Evolutionary conservation across 2,888 invertebrate species (phyloP).

Genomic region (Lithophane semibrunnea): DNA sequence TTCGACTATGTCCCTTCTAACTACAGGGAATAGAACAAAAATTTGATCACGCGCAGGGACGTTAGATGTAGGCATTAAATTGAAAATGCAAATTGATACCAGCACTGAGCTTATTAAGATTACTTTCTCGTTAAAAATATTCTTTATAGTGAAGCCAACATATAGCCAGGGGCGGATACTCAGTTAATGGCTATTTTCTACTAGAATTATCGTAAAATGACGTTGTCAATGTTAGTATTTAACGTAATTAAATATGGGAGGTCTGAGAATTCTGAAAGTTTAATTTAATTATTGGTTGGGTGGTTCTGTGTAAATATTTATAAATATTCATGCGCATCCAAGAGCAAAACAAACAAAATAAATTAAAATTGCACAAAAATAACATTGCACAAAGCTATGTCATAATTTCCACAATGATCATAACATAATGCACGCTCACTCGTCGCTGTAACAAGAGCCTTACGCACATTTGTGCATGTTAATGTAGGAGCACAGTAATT

Average conservation of each 20-base stretch:
- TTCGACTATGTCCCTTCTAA: conserved; percentile 51
- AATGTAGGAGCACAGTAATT: conserved; percentile 54
- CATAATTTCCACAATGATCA: conserved; percentile 35
- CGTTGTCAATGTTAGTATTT: conserved; percentile 71
- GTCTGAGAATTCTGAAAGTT: conserved; percentile 54
- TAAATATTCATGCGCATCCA: not conserved
- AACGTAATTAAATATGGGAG: conserved; percentile 73
- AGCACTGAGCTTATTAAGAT: conserved; percentile 73
- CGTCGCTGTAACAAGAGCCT: conserved; percentile 37
- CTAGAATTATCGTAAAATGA: conserved; percentile 81
- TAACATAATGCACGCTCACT: conserved; percentile 8
- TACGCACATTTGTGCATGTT: conserved; percentile 47
- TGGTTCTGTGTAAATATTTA: conserved; percentile 14
- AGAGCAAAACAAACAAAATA: not conserved
- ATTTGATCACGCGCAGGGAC: conserved; percentile 35
- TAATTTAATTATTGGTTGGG: conserved; percentile 16
- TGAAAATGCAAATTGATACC: conserved; percentile 76
- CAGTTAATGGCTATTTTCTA: conserved; percentile 78
- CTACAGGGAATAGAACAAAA: conserved; percentile 55
- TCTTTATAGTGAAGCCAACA: conserved; percentile 72
- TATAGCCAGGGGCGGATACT: conserved; percentile 76
- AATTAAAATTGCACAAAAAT: conserved; percentile 22
- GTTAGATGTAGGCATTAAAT: conserved; percentile 64
- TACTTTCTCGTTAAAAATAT: conserved; percentile 75
- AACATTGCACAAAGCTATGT: conserved; percentile 8